Evolutionary conservation across 2,888 invertebrate species (phyloP).

Genomic region (Diarsia mendica): DNA sequence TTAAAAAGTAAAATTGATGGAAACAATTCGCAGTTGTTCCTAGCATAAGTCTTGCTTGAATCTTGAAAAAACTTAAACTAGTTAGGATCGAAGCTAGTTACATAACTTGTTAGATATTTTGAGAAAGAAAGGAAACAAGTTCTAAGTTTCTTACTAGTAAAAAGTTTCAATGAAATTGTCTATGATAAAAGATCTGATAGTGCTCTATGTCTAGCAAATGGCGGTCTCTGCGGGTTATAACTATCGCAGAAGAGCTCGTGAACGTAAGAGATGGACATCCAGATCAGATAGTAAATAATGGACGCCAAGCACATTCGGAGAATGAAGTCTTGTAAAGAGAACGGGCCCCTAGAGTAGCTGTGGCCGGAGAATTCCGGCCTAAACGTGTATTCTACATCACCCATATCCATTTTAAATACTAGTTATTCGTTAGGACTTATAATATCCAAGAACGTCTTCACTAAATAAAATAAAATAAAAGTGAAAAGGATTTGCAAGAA

Average conservation of each 20-base stretch:
- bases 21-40: slow-evolving; percentile 14
- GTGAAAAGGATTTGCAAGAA: slow-evolving; percentile 77
- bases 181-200: slow-evolving; percentile 41
- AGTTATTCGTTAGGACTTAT: slow-evolving; percentile 68
- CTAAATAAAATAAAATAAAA: slow-evolving; percentile 76
- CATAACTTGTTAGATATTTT: background rate
- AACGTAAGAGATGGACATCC: slow-evolving; percentile 64
- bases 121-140: slow-evolving; percentile 1
- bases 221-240: background rate
- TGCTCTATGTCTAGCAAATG: slow-evolving; percentile 19
- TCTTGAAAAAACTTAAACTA: slow-evolving; percentile 35
- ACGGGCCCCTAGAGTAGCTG: slow-evolving; percentile 23
- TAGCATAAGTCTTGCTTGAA: slow-evolving; percentile 23
- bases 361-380: slow-evolving; percentile 20
- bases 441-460: slow-evolving; percentile 77
- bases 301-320: slow-evolving; percentile 73
- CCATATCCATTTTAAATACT: slow-evolving; percentile 37
- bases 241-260: slow-evolving; percentile 49
- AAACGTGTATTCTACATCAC: slow-evolving; percentile 31
- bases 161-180: slow-evolving; percentile 1
- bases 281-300: slow-evolving; percentile 71
- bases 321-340: slow-evolving; percentile 68
- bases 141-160: background rate
- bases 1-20: slow-evolving; percentile 15
- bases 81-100: slow-evolving; percentile 15